Evolutionary conservation across 1,140 invertebrate species (phyloP).

Genomic region (Drosophila auraria): DNA sequence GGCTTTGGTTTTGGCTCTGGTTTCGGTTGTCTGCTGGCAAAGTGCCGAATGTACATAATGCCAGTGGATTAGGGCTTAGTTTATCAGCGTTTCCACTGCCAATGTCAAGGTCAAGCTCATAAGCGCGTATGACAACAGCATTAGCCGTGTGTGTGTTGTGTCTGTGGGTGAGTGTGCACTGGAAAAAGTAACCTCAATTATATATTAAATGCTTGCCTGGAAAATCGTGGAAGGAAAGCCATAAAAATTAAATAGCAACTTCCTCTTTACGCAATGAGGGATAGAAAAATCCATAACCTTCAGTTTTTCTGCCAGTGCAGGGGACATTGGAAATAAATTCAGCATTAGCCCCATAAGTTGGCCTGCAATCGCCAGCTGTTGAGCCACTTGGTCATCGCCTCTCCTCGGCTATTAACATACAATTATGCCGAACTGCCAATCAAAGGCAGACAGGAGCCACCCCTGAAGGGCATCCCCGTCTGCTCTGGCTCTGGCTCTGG

Average conservation of each 20-base stretch:
- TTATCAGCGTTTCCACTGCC: constrained; percentile 78
- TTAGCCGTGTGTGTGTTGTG: constrained; percentile 33
- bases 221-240: too few relatives aligned
- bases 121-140: constrained; percentile 76
- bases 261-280: not conserved
- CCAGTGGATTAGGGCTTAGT: constrained; percentile 80
- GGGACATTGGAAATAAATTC: constrained; percentile 60
- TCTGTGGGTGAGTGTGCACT: constrained; percentile 9
- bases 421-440: constrained; percentile 75
- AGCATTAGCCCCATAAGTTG: constrained; percentile 42
- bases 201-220: not conserved
- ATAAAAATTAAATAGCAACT: too few relatives aligned
- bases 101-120: constrained; percentile 82
- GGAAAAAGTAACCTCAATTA: not conserved
- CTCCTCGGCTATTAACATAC: constrained; percentile 75
- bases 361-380: constrained; percentile 60
- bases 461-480: not conserved
- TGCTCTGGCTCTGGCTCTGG: constrained; percentile 7
- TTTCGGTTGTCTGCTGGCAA: constrained; percentile 47
- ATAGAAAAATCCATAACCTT: too few relatives aligned
- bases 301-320: constrained; percentile 12
- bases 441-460: constrained; percentile 57
- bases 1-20: not conserved
- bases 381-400: constrained; percentile 61
- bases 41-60: constrained; percentile 78